Conservation (phyloP, 1,140 invertebrate genomes). For the Lanistes nyassanus region DNA sequence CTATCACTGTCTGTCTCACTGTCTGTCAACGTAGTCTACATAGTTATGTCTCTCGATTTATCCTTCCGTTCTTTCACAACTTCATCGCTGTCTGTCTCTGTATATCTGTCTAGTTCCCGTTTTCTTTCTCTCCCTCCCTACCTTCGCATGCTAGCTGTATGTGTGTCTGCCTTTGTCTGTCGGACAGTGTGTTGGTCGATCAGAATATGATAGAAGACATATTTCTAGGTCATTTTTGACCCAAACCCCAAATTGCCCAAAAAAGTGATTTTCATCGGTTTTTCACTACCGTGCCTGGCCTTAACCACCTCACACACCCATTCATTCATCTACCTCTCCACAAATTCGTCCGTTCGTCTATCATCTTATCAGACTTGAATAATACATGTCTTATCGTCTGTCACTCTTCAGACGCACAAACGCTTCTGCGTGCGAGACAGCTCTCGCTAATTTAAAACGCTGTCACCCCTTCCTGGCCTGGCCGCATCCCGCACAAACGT, state of each 20-base stretch:
- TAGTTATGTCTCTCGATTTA: neutral
- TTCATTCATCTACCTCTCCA: too few relatives aligned
- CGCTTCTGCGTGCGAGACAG: too few relatives aligned
- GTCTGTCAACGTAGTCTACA: conserved; percentile 3
- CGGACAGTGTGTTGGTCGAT: neutral
- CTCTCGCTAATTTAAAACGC: too few relatives aligned
- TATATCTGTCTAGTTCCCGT: neutral
- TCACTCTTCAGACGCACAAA: too few relatives aligned
- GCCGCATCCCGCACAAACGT: too few relatives aligned
- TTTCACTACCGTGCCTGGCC: neutral
- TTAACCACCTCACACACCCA: neutral
- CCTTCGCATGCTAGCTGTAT: neutral
- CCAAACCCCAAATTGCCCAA: neutral
- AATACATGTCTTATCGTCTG: too few relatives aligned
- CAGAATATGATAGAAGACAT: neutral
- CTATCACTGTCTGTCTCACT: neutral
- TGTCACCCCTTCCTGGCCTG: too few relatives aligned
- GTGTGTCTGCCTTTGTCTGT: neutral
- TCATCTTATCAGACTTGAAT: too few relatives aligned
- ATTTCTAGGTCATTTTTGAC: too few relatives aligned
- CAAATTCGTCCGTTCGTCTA: too few relatives aligned
- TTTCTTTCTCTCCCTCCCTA: neutral
- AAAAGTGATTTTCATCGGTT: neutral
- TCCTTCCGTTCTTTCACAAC: neutral
- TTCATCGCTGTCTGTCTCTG: neutral